Evolutionary conservation across 2,797 vertebrate genomes (phyloP).

Genomic region (Myotis findleyi): DNA sequence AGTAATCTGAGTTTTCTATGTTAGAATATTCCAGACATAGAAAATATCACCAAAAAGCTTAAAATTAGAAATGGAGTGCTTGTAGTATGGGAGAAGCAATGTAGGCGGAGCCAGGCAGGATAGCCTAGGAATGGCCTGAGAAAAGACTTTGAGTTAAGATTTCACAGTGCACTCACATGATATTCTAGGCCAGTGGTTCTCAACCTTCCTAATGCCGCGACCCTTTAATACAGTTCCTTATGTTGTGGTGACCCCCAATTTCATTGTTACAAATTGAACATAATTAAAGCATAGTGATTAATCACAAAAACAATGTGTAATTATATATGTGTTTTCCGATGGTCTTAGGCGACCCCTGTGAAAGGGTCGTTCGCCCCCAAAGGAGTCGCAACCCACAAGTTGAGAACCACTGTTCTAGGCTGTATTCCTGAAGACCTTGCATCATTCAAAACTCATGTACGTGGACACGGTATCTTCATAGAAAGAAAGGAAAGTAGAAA

Average conservation of each 20-base stretch:
- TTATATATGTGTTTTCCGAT: too few relatives aligned
- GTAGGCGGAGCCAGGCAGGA: not conserved
- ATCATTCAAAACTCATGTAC: conserved; percentile 9
- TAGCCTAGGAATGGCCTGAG: not conserved
- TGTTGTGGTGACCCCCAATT: too few relatives aligned
- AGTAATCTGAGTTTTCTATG: conserved; percentile 2
- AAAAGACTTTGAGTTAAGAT: conserved; percentile 33
- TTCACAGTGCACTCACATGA: not conserved
- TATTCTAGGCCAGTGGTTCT: not conserved
- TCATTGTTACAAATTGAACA: too few relatives aligned
- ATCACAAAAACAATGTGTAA: too few relatives aligned
- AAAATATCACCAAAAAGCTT: conserved; percentile 31
- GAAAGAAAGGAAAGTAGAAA: conserved; percentile 44
- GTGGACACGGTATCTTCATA: not conserved
- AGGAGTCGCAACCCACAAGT: too few relatives aligned
- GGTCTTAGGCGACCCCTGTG: too few relatives aligned
- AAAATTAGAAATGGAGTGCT: conserved; percentile 44
- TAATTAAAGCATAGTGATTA: too few relatives aligned
- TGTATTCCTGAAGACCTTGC: not conserved
- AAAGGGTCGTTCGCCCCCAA: too few relatives aligned
- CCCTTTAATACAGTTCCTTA: too few relatives aligned
- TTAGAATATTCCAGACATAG: conserved; percentile 19
- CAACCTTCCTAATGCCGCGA: too few relatives aligned
- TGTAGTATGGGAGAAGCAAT: not conserved
- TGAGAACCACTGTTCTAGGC: not conserved